Conservation (phyloP, 2,113 vertebrate species). For the Thinocorus orbignyianus region DNA sequence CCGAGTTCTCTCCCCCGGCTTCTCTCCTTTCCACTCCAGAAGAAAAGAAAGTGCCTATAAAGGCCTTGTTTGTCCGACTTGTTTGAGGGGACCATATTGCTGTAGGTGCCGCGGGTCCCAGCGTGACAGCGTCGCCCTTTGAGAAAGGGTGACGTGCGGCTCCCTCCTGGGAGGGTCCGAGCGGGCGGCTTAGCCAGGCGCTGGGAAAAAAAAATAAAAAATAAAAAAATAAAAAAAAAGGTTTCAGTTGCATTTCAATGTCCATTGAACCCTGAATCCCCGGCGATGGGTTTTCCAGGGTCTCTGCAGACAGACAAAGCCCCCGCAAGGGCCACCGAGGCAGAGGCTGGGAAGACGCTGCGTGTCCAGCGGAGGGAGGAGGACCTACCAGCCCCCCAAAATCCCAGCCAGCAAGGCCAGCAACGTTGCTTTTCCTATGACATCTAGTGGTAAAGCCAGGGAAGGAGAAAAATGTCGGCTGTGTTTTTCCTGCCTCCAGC, state of each 20-base stretch:
- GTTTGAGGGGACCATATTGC: conserved; percentile 49
- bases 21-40: conserved; percentile 49
- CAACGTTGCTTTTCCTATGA: conserved; percentile 39
- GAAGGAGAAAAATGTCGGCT: neutral
- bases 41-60: conserved; percentile 68
- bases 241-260: conserved; percentile 68
- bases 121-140: conserved; percentile 19
- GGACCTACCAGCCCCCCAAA: neutral
- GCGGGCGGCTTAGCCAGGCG: neutral
- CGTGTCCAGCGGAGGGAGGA: neutral
- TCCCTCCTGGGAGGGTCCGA: conserved; percentile 54
- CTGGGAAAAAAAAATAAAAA: conserved; percentile 23
- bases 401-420: neutral
- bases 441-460: conserved; percentile 45
- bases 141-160: conserved; percentile 21
- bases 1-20: conserved; percentile 47
- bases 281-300: neutral
- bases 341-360: conserved; percentile 6
- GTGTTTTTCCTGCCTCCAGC: neutral
- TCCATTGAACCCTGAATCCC: conserved; percentile 53
- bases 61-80: conserved; percentile 55
- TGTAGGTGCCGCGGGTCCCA: conserved; percentile 40
- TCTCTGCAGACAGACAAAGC: conserved; percentile 42
- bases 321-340: neutral
- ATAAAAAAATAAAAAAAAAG: conserved; percentile 5